Conservation (phyloP, 1,140 invertebrate genomes). For the Drosophila neocordata region DNA sequence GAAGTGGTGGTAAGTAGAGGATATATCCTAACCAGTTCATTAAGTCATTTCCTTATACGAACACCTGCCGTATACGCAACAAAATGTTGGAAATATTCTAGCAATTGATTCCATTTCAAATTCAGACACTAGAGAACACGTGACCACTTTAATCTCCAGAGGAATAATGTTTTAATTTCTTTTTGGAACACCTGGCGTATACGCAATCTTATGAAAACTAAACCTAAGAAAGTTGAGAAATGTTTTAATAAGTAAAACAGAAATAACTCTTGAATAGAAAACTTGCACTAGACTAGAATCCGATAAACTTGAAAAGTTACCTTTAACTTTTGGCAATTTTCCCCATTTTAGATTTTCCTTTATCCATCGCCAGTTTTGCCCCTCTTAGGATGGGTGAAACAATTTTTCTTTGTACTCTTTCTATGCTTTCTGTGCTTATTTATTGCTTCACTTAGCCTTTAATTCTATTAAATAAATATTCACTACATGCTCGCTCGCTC, state of each 20-base stretch:
- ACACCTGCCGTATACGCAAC: conserved; percentile 22
- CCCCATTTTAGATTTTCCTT: background rate
- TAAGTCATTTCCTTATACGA: conserved; percentile 15
- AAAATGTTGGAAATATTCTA: background rate
- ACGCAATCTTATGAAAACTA: background rate
- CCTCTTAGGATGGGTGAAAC: background rate
- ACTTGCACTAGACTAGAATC: background rate
- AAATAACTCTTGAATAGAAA: background rate
- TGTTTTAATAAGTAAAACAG: no score
- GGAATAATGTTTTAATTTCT: background rate
- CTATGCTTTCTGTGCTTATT: conserved; percentile 22
- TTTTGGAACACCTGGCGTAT: conserved; percentile 10
- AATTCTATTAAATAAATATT: conserved; percentile 32
- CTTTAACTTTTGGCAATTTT: background rate
- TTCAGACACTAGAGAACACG: background rate
- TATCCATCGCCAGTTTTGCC: background rate
- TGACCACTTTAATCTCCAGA: background rate
- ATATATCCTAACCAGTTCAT: conserved; percentile 7
- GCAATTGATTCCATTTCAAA: background rate
- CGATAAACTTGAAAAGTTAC: background rate
- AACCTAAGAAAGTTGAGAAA: no score
- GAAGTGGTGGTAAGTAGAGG: conserved; percentile 69
- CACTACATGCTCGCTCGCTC: background rate
- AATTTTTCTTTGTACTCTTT: conserved; percentile 9
- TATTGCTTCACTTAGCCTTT: conserved; percentile 34